These are phyloP conservation scores for Tenthredo livida DNA, from an alignment of 2,888 invertebrate species.

Conservation along the genomic window DNA sequence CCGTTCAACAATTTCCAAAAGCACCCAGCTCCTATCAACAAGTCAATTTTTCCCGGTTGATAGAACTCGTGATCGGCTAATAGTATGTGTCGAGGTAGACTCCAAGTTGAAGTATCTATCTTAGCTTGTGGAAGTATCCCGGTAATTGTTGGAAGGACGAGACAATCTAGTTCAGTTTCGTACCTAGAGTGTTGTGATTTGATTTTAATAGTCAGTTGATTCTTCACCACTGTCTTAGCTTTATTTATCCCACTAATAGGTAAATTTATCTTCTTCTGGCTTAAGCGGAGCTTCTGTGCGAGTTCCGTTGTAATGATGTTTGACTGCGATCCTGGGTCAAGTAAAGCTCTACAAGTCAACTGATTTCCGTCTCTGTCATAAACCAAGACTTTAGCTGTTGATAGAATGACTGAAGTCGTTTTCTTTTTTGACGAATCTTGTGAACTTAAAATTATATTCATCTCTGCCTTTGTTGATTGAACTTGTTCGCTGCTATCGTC, in stretches of 20 bases:
- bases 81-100: slow-evolving; percentile 48
- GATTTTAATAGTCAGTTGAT: slow-evolving; percentile 46
- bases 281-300: slow-evolving; percentile 52
- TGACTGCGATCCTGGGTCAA: slow-evolving; percentile 59
- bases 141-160: slow-evolving; percentile 57
- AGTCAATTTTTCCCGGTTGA: slow-evolving; percentile 47
- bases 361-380: slow-evolving; percentile 43
- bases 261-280: slow-evolving; percentile 43
- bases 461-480: no score
- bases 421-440: no score
- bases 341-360: slow-evolving; percentile 53
- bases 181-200: slow-evolving; percentile 55
- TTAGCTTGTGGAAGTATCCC: slow-evolving; percentile 54
- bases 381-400: no score
- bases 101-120: slow-evolving; percentile 48
- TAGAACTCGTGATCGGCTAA: slow-evolving; percentile 55
- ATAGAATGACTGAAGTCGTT: no score
- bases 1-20: no score
- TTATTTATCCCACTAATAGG: slow-evolving; percentile 55
- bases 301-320: slow-evolving; percentile 57
- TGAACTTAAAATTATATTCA: background rate
- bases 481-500: no score
- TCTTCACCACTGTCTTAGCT: slow-evolving; percentile 40
- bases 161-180: slow-evolving; percentile 50
- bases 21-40: no score